A percentile compares a stretch with the other conserved stretches of the same genome.
Conservation (phyloP, 2,113 vertebrate species). For the Megatriorchis doriae region DNA sequence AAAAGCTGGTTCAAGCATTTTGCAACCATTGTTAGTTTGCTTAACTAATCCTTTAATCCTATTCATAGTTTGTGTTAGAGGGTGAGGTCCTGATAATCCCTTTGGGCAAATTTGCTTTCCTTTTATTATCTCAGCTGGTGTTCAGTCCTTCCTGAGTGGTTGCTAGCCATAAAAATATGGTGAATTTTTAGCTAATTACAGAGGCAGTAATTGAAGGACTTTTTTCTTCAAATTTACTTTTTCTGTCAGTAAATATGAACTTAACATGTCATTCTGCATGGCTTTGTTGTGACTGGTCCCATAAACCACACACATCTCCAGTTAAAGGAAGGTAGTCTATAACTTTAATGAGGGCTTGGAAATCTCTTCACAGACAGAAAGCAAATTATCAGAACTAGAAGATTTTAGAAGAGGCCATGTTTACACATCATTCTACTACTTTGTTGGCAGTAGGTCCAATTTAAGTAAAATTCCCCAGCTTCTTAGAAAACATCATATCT, state of each 20-base stretch:
- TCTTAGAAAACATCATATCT: not conserved
- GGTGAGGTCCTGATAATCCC: not conserved
- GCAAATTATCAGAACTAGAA: not conserved
- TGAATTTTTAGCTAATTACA: not conserved
- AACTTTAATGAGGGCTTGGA: not conserved
- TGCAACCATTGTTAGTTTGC: not conserved
- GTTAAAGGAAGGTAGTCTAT: not conserved
- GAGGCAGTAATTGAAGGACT: not conserved
- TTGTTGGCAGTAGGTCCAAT: not conserved
- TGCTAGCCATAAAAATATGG: not conserved
- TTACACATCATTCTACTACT: not conserved
- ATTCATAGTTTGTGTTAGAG: not conserved
- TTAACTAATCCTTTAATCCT: conserved; percentile 17
- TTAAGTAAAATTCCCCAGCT: not conserved
- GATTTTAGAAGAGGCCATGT: not conserved
- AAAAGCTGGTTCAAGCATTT: not conserved
- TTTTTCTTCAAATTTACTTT: not conserved
- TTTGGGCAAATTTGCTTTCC: not conserved
- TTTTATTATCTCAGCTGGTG: not conserved
- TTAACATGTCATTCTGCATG: not conserved
- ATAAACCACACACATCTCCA: fast-evolving
- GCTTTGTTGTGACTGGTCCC: not conserved
- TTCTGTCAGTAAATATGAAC: not conserved
- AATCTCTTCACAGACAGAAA: not conserved
- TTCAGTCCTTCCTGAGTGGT: not conserved